Percentiles rank a stretch among this genome's conserved stretches.
Conservation (phyloP, 2,113 vertebrate species). For the Ciconia boyciana region DNA sequence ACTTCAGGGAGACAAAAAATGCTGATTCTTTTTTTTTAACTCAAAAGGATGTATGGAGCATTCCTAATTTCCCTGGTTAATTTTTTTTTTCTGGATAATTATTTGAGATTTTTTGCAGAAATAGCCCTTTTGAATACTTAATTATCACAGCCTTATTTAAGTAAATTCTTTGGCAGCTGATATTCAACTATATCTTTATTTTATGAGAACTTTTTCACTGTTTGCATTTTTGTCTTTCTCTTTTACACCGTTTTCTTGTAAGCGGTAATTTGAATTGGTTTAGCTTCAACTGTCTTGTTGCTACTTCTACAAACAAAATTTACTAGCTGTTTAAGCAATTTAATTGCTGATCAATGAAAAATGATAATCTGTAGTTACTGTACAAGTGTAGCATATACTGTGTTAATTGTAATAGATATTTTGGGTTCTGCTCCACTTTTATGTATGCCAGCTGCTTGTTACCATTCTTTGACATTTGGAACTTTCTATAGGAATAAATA, state of each 20-base stretch:
- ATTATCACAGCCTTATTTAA: not conserved
- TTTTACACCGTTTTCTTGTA: not conserved
- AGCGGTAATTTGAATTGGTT: not conserved
- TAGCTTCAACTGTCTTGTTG: not conserved
- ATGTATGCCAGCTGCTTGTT: conserved; percentile 21
- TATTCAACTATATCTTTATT: not conserved
- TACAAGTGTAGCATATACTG: not conserved
- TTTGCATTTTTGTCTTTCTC: not conserved
- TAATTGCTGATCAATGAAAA: not conserved
- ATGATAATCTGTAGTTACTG: not conserved
- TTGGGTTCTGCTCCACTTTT: conserved; percentile 15
- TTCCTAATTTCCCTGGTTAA: not conserved
- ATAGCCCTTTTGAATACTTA: not conserved
- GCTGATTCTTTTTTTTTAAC: not conserved
- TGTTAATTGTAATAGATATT: conserved; percentile 9
- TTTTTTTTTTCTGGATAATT: not conserved
- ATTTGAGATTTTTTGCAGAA: not conserved
- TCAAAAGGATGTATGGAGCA: not conserved
- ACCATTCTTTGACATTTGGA: not conserved
- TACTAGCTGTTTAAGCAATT: not conserved
- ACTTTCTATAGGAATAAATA: conserved; percentile 28
- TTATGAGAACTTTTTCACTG: not conserved
- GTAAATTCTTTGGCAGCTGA: not conserved
- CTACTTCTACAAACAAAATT: not conserved
- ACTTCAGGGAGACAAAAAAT: not conserved